phyloP scores from a whole-genome alignment of 2,797 vertebrate genomes.

The Oreochromis mossambicus region DNA sequence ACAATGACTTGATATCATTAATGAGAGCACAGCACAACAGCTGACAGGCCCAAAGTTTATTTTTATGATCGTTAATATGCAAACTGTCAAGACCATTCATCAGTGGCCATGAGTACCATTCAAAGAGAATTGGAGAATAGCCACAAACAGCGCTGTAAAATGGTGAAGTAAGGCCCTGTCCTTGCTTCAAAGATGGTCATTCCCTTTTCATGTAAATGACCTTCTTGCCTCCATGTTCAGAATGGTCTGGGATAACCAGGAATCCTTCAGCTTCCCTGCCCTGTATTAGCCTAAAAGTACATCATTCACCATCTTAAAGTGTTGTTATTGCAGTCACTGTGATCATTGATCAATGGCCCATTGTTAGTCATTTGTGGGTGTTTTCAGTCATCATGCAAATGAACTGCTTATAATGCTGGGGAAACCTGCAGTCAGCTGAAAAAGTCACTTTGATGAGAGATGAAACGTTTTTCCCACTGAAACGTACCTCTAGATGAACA shows the following conservation, averaged over 20 bases:
- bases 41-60: background rate
- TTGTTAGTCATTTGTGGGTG: background rate
- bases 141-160: background rate
- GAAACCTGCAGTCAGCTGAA: background rate
- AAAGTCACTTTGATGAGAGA: background rate
- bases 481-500: background rate
- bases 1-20: background rate
- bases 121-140: background rate
- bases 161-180: background rate
- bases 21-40: background rate
- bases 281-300: background rate
- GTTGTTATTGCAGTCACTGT: background rate
- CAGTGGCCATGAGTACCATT: background rate
- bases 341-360: background rate
- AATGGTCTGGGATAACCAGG: background rate
- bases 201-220: background rate
- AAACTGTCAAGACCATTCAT: background rate
- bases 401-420: background rate
- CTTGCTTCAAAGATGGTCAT: background rate
- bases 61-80: background rate
- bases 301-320: background rate
- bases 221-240: background rate
- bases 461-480: background rate
- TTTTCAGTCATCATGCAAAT: background rate
- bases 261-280: background rate